Conservation (phyloP, 1,140 invertebrate species). For the Metopolophium dirhodum region DNA sequence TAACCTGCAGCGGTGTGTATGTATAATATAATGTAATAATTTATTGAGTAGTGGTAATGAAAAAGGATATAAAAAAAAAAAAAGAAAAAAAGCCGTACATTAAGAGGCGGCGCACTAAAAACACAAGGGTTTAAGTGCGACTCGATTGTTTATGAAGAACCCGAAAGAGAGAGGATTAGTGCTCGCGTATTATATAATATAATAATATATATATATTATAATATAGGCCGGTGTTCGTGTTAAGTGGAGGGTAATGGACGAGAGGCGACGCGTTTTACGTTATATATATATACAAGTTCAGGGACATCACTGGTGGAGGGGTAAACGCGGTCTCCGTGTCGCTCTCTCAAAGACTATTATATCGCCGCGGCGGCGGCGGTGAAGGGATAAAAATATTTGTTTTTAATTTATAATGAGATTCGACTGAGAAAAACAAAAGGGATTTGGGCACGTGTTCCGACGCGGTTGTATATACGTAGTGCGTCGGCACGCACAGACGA, state of each 20-base stretch:
- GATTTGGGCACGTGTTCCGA: slow-evolving; percentile 24
- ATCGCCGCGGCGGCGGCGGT: not conserved
- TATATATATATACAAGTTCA: not conserved
- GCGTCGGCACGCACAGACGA: slow-evolving; percentile 28
- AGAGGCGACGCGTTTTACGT: not conserved
- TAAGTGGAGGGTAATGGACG: slow-evolving; percentile 51
- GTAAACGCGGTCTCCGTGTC: not conserved
- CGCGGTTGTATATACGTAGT: not conserved
- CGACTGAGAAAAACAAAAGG: slow-evolving; percentile 33
- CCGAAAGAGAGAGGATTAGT: slow-evolving; percentile 51
- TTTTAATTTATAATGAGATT: slow-evolving; percentile 32
- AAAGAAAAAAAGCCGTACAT: not conserved
- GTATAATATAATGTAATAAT: not conserved
- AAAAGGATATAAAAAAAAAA: not conserved
- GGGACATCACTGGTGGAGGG: not conserved
- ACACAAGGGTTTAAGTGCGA: slow-evolving; percentile 49
- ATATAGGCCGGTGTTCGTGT: slow-evolving; percentile 45
- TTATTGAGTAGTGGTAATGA: slow-evolving; percentile 22
- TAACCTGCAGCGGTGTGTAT: not conserved
- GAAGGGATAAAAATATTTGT: slow-evolving; percentile 51
- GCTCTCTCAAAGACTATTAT: not conserved
- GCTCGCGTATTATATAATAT: not conserved
- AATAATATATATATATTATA: not conserved
- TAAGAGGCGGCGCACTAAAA: slow-evolving; percentile 35
- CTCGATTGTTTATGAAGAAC: slow-evolving; percentile 40